These are phyloP conservation scores for Drosophila anomelani DNA, from an alignment of 2,888 invertebrate species.

Conservation along the genomic window DNA sequence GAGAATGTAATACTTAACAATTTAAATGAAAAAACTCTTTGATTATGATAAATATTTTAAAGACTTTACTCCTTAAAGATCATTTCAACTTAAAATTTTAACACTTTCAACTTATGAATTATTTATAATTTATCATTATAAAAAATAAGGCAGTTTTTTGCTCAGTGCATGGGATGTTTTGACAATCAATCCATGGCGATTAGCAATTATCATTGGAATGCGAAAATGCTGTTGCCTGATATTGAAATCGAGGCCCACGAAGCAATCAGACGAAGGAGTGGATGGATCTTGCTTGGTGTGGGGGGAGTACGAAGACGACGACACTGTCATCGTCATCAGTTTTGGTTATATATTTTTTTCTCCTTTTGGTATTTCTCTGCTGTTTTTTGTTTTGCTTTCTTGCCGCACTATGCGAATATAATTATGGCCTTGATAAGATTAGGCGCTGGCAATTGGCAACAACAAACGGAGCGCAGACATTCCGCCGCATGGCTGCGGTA, in stretches of 20 bases:
- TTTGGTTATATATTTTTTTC: constrained; percentile 8
- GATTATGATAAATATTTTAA: not conserved
- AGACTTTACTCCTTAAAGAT: no score
- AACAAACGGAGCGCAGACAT: constrained; percentile 55
- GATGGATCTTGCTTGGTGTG: not conserved
- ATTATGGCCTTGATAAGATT: constrained; percentile 75
- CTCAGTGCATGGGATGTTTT: constrained; percentile 26
- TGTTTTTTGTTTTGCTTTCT: constrained; percentile 33
- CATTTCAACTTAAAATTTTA: no score
- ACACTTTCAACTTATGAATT: no score
- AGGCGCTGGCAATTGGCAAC: constrained; percentile 64
- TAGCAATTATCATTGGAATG: constrained; percentile 77
- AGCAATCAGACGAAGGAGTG: constrained; percentile 39
- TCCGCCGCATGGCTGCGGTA: constrained; percentile 64
- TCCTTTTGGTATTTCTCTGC: constrained; percentile 1
- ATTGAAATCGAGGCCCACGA: constrained; percentile 73
- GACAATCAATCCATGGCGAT: constrained; percentile 75
- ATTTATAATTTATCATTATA: no score
- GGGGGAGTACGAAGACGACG: constrained; percentile 9
- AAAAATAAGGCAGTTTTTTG: not conserved
- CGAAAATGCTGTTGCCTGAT: constrained; percentile 75
- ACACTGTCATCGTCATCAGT: constrained; percentile 64
- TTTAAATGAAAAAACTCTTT: not conserved
- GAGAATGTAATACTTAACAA: not conserved
- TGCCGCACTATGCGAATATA: constrained; percentile 63